Evolutionary conservation across 2,888 invertebrate genomes (phyloP).

Genomic region (Arenicola marina): DNA sequence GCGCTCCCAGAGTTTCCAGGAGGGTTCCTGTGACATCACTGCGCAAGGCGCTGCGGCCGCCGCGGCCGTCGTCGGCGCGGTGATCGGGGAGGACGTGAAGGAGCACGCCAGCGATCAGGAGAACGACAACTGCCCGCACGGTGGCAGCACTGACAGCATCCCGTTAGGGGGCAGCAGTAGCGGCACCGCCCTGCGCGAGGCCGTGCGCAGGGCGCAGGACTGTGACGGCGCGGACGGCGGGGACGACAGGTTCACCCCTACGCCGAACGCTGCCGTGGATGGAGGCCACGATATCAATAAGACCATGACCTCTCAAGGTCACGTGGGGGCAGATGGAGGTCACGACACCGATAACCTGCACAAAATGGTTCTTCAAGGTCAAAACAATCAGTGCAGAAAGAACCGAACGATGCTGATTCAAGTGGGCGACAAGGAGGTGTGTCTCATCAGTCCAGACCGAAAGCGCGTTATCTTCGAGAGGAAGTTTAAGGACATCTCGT

Average conservation of each 20-base stretch:
- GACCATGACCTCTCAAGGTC: neutral
- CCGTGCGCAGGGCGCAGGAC: neutral
- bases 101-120: neutral
- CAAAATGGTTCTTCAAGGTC: neutral
- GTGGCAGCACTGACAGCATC: neutral
- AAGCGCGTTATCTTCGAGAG: slow-evolving; percentile 88
- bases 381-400: neutral
- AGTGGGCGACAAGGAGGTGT: slow-evolving; percentile 83
- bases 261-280: neutral
- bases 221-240: too few relatives aligned
- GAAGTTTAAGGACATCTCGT: slow-evolving; percentile 84
- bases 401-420: slow-evolving; percentile 82
- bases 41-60: neutral
- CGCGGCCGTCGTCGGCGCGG: neutral
- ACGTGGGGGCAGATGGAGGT: neutral
- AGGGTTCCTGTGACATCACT: neutral
- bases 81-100: neutral
- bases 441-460: slow-evolving; percentile 89
- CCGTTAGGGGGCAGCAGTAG: slow-evolving; percentile 11
- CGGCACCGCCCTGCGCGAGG: neutral
- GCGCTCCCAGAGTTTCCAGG: slow-evolving; percentile 25
- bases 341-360: slow-evolving; percentile 4
- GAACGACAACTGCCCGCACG: slow-evolving; percentile 6
- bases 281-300: neutral
- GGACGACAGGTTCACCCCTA: neutral